Evolutionary conservation across 2,888 invertebrate species (phyloP), one percentile per base, ranked within the genome.

Genomic region (Tipula confusa): DNA sequence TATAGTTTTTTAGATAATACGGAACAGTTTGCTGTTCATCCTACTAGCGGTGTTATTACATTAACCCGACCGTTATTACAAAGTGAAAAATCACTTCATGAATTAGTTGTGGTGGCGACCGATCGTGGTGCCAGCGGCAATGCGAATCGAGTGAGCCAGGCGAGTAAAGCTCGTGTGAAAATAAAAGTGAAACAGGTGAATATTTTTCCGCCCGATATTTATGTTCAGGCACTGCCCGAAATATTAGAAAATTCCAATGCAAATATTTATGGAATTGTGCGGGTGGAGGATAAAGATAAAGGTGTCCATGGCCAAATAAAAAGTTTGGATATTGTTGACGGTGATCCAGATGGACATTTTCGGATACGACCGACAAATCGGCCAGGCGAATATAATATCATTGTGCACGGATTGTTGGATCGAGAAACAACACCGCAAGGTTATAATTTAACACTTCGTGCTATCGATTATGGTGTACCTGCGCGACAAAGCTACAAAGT

Each of bases 321-420:
- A 83, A 91, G 92, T 79, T 89, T 97, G 81, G 96, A 96, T 86
- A 96, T 98, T 84, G 94, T 96, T 3, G 95, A 95, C 85, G 97
- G 98, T 0, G 97, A 97, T 89, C 95, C 96, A 0, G 95, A 96
- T 86, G 96, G 97, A 0, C 95, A 96, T 89, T 97, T 98, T 89
- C 92, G 95, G 83, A 93, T 98, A 83, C 91, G 92, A 81, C 92
- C 93, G 0, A 91, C 92, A 29, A 88, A 90, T 84, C 92, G 92
- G 86, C 89, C 90, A 4, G 93, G 94, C 82, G 95, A 96, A 89
- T 96, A 92, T 88, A 95, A 95, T 87, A 94, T 98, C 85, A 93
- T 95, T 85, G 94, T 96, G 33, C 92, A 95, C 85, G 93, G 94
- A 85, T 90, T 95, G 84, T 90, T 96, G 83, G 95, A 96, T 87